Evolutionary conservation across 2,113 vertebrate genomes (phyloP).

Genomic region (Brachirus orientalis): DNA sequence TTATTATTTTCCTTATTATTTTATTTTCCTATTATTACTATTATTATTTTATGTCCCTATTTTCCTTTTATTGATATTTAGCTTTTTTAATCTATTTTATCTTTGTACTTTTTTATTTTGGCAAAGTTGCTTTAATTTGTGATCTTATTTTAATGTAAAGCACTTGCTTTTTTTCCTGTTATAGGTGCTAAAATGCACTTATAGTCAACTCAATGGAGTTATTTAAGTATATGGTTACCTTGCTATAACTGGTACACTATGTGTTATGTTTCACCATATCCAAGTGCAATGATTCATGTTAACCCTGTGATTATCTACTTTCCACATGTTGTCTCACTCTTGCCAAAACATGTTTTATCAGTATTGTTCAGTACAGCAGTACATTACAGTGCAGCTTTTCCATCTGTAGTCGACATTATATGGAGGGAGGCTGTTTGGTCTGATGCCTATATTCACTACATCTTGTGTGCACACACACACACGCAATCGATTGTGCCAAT

Average conservation of each 20-base stretch:
- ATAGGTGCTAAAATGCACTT: too few species aligned
- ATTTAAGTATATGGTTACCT: too few species aligned
- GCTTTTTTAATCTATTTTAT: too few species aligned
- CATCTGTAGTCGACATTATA: neutral
- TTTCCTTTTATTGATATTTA: too few species aligned
- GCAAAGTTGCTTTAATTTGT: too few species aligned
- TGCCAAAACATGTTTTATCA: slow-evolving; percentile 9
- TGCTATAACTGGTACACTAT: neutral
- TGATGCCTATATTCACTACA: neutral
- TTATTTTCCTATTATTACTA: too few species aligned
- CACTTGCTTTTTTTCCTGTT: too few species aligned
- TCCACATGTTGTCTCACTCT: neutral
- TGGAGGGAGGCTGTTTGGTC: neutral
- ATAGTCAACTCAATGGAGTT: neutral
- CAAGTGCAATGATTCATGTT: neutral
- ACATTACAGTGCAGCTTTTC: neutral
- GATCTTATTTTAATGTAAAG: too few species aligned
- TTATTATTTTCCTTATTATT: too few species aligned
- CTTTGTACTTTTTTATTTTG: too few species aligned
- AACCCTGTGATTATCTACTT: neutral
- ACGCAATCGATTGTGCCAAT: neutral
- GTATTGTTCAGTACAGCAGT: neutral
- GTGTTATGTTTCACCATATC: too few species aligned
- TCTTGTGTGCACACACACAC: neutral
- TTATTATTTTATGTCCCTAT: too few species aligned